A percentile compares a stretch with the other conserved stretches of the same genome.
These are phyloP conservation scores for Xanthorhoe spadicearia DNA, from an alignment of 2,888 invertebrate genomes.

Conservation along the genomic window DNA sequence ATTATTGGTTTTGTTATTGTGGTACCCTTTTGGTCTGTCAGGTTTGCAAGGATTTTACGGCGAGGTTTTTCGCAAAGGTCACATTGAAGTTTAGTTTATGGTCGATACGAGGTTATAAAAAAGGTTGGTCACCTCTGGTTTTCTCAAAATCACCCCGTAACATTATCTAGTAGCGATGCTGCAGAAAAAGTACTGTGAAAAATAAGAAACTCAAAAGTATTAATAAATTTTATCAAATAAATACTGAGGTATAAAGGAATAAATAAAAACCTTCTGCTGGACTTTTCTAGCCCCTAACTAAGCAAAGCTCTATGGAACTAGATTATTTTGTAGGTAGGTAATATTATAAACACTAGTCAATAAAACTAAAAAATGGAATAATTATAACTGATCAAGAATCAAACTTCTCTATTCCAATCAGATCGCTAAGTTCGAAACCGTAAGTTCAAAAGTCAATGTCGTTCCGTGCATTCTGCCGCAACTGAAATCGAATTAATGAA, in stretches of 20 bases:
- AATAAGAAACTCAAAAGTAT: too few species aligned
- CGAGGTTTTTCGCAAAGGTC: constrained; percentile 24
- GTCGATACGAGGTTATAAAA: constrained; percentile 16
- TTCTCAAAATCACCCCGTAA: constrained; percentile 7
- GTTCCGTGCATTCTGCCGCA: constrained; percentile 52
- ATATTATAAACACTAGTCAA: too few species aligned
- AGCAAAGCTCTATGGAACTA: too few species aligned
- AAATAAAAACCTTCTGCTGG: too few species aligned
- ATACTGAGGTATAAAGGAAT: too few species aligned
- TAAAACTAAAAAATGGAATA: too few species aligned
- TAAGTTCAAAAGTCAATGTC: constrained; percentile 66
- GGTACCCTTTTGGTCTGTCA: constrained; percentile 38
- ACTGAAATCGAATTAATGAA: constrained; percentile 67
- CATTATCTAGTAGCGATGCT: not conserved
- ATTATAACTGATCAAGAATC: not conserved
- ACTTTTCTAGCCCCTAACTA: too few species aligned
- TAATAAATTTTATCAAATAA: too few species aligned
- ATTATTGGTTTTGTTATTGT: constrained; percentile 45
- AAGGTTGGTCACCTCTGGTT: constrained; percentile 28
- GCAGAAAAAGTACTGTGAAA: too few species aligned
- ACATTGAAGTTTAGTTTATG: constrained; percentile 18
- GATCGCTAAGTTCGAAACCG: constrained; percentile 32
- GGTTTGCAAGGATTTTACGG: constrained; percentile 29
- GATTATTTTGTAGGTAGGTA: too few species aligned
- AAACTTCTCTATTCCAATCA: not conserved